A percentile compares a stretch with the other conserved stretches of the same genome.
phyloP scores from a whole-genome alignment of 2,113 vertebrate species.

The Phaethon lepturus region DNA sequence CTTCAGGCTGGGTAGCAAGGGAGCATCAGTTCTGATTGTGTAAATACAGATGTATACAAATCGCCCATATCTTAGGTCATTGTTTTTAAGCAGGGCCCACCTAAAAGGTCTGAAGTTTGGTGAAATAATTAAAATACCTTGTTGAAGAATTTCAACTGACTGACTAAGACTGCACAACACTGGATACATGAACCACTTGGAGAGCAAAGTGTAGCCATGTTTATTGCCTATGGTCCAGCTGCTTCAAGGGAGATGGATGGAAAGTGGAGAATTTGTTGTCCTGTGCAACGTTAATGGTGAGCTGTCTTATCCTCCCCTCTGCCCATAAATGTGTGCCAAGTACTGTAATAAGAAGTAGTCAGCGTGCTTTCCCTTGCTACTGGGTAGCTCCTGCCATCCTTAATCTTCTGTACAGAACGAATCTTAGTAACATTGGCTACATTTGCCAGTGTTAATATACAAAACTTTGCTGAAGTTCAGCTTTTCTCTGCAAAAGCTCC shows the following conservation, averaged over 20 bases:
- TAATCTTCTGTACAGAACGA: neutral
- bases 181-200: fast-evolving
- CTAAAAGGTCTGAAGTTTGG: neutral
- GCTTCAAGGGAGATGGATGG: neutral
- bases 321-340: neutral
- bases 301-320: neutral
- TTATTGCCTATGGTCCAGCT: neutral
- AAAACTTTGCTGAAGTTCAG: neutral
- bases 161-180: neutral
- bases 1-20: neutral
- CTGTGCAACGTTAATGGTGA: fast-evolving
- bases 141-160: neutral
- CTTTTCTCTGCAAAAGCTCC: neutral
- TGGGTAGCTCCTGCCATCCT: neutral
- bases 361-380: neutral
- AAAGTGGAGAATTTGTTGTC: neutral
- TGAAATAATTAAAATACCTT: neutral
- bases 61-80: neutral
- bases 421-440: neutral
- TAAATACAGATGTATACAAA: neutral
- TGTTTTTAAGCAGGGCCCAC: fast-evolving
- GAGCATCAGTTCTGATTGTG: neutral
- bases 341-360: neutral
- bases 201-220: neutral
- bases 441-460: neutral